Evolutionary conservation across 2,888 invertebrate species (phyloP).

Genomic region (Xiphydria camelus): DNA sequence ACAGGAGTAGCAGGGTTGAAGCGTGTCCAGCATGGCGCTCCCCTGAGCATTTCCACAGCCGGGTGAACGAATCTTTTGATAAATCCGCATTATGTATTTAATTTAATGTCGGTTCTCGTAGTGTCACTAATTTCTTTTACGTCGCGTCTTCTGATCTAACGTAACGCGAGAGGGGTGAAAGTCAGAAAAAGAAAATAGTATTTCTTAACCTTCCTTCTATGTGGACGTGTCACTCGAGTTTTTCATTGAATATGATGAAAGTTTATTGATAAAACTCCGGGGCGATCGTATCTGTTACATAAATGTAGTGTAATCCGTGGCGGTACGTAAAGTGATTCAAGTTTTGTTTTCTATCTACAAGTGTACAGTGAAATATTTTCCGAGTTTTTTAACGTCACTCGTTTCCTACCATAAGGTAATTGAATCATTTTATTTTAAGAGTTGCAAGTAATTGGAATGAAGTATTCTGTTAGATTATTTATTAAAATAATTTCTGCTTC

Average conservation of each 20-base stretch:
- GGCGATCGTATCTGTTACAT: too few species aligned
- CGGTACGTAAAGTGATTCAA: too few species aligned
- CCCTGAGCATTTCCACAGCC: conserved; percentile 28
- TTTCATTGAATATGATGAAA: conserved; percentile 18
- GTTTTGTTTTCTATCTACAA: too few species aligned
- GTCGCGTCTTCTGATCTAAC: background rate
- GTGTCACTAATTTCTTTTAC: background rate
- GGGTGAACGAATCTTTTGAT: conserved; percentile 28
- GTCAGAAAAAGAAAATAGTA: too few species aligned
- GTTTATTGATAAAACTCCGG: too few species aligned
- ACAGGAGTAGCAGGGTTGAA: conserved; percentile 25
- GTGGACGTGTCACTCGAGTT: conserved; percentile 41
- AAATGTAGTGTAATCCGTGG: too few species aligned
- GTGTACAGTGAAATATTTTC: too few species aligned
- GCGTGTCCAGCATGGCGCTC: conserved; percentile 43
- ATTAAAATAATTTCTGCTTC: too few species aligned
- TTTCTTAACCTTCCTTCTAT: conserved; percentile 11
- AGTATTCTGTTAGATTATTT: too few species aligned
- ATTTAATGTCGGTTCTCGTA: background rate
- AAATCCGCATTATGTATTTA: conserved; percentile 26
- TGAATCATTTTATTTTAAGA: too few species aligned
- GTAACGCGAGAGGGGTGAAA: background rate
- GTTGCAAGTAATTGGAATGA: too few species aligned
- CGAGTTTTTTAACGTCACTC: background rate
- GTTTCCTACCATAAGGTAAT: conserved; percentile 20